Percentiles rank a stretch among this genome's conserved stretches.
Evolutionary conservation across 2,113 vertebrate species (phyloP).

Genomic region (Petaurus breviceps): DNA sequence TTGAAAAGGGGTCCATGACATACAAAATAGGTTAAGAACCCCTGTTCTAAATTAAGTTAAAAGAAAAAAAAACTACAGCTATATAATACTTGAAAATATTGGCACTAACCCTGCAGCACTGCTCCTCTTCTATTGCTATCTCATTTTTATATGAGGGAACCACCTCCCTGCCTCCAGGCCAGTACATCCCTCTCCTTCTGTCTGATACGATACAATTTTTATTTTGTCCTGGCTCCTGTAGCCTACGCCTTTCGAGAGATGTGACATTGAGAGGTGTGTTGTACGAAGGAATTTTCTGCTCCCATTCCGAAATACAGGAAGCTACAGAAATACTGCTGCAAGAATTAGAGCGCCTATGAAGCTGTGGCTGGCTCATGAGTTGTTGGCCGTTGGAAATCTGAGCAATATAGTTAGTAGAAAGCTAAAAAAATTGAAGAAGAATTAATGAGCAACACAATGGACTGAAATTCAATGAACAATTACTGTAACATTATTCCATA

Average conservation of each 20-base stretch:
- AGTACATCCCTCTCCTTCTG: constrained; percentile 91
- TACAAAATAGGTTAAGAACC: not conserved
- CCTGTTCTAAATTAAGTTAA: constrained; percentile 39
- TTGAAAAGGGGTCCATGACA: not conserved
- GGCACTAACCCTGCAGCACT: constrained; percentile 91
- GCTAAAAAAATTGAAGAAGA: constrained; percentile 83
- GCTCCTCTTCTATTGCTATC: constrained; percentile 89
- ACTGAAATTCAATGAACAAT: constrained; percentile 54
- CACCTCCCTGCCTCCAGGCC: constrained; percentile 83
- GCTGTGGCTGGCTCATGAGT: constrained; percentile 69
- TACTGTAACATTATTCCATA: constrained; percentile 55
- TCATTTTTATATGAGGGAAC: constrained; percentile 80
- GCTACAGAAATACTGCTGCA: constrained; percentile 93
- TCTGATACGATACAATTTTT: constrained; percentile 83
- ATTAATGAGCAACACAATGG: constrained; percentile 72
- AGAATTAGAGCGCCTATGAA: constrained; percentile 86
- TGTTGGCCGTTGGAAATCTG: constrained; percentile 82
- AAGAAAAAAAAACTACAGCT: constrained; percentile 59
- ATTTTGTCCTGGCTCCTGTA: constrained; percentile 81
- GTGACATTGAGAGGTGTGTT: constrained; percentile 80
- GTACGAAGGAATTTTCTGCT: constrained; percentile 89
- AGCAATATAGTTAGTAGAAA: constrained; percentile 78
- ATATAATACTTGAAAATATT: constrained; percentile 51
- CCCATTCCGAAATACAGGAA: constrained; percentile 94
- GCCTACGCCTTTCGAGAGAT: constrained; percentile 82